Evolutionary conservation across 2,888 invertebrate species (phyloP), one percentile per base, ranked within the genome.

Genomic region (Melanostoma mellinum): DNA sequence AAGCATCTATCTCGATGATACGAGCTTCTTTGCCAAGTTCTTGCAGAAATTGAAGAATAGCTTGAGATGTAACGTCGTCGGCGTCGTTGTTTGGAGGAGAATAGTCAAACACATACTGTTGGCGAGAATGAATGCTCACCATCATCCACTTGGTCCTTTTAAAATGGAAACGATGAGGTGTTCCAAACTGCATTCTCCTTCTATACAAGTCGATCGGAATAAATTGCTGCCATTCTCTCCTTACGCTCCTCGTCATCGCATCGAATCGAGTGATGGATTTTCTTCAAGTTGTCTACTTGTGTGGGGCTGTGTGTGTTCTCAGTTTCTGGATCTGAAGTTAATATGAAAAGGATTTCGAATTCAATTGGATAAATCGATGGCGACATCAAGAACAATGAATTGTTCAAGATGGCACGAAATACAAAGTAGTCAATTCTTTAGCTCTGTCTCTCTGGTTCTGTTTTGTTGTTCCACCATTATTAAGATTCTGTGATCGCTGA

Each of bases 331-430:
- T 4, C n/a, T 44, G 35, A 52, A 52, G 55, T 38, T 78, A 61
- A 79, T 69, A 55, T 46, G 58, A 67, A 71, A 58, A 79, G 60
- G 46, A 36, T 84, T 84, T 74, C 8, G 38, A 9, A 63, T 72
- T 61, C 71, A 71, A 67, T 84, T 67, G 65, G 60, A 75, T 74
- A 73, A 78, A 84, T 84, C 71, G 74, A 84, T 79, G 69, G 74
- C 61, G 68, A 67, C 74, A 56, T 74, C 20, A 67, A 71, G 67
- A 78, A 78, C 69, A 77, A 82, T 74, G 56, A 82, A 77, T 52
- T 65, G 32, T 40, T 42, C 10, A 42, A 63, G 42, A 63, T 55
- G 20, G 32, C 42, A 65, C n/a, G 52, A 40, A 67, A 33, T 10
- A 20, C 33, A 8, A 6, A 35, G 2, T 20, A 20, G 20, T 20